Conservation (phyloP, 2,888 invertebrate species). For the Chironomus riparius region DNA sequence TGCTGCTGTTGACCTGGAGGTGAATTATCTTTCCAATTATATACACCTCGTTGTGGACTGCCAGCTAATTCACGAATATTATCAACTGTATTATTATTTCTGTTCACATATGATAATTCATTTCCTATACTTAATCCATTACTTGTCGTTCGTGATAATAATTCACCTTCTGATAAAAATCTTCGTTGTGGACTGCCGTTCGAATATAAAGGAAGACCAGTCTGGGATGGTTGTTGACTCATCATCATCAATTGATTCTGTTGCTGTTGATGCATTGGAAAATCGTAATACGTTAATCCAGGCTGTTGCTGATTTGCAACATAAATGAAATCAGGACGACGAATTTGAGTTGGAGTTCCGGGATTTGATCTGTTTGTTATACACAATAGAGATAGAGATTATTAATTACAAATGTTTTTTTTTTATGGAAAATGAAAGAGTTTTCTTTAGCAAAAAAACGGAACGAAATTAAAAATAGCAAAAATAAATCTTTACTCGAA, state of each 20-base stretch:
- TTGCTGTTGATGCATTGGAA: constrained; percentile 32
- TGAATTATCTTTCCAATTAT: constrained; percentile 66
- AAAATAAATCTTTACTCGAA: neutral
- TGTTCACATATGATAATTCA: constrained; percentile 52
- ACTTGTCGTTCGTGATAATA: constrained; percentile 53
- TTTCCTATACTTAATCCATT: constrained; percentile 29
- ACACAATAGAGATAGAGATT: too few species aligned
- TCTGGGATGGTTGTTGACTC: constrained; percentile 38
- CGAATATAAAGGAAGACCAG: constrained; percentile 30
- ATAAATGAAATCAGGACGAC: constrained; percentile 80
- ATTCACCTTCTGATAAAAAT: constrained; percentile 74
- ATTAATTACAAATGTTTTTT: constrained; percentile 32
- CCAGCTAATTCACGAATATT: constrained; percentile 83
- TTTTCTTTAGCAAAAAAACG: too few species aligned
- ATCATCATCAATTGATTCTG: constrained; percentile 34
- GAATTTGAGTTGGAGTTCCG: constrained; percentile 82
- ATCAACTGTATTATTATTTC: constrained; percentile 69
- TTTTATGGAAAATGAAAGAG: neutral
- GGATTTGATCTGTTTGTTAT: constrained; percentile 66
- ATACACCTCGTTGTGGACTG: constrained; percentile 72
- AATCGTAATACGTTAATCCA: constrained; percentile 43
- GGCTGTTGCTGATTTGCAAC: constrained; percentile 42
- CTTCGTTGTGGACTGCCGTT: constrained; percentile 63
- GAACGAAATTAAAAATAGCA: neutral
- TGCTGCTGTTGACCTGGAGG: constrained; percentile 50